Conservation (phyloP, 2,113 vertebrate genomes). For the Rhizomys pruinosus region DNA sequence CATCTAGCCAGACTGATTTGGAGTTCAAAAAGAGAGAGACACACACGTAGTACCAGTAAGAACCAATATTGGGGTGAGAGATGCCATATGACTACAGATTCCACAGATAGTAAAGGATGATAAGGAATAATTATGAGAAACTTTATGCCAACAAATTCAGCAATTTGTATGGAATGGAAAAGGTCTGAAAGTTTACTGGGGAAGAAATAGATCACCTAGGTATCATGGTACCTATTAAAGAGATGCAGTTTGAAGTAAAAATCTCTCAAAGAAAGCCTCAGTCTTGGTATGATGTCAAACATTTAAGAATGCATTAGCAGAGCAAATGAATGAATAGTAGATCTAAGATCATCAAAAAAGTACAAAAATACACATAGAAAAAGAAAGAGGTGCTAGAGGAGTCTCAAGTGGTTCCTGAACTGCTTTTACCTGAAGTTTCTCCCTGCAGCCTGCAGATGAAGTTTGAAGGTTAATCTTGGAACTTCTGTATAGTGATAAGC, state of each 20-base stretch:
- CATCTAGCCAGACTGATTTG: neutral
- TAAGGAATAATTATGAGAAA: neutral
- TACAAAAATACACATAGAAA: neutral
- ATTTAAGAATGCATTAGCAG: neutral
- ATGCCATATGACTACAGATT: neutral
- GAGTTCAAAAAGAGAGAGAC: neutral
- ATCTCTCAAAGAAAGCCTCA: slow-evolving; percentile 15
- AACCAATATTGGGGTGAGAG: slow-evolving; percentile 7
- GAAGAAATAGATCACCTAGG: neutral
- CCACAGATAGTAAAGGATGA: neutral
- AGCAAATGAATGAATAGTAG: neutral
- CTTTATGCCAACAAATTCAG: neutral
- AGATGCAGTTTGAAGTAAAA: slow-evolving; percentile 1
- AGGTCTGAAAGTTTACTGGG: neutral
- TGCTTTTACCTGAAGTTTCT: neutral
- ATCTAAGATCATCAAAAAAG: neutral
- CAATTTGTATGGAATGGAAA: neutral
- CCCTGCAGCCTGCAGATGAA: neutral
- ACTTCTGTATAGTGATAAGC: neutral
- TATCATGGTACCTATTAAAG: neutral
- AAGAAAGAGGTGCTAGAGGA: neutral
- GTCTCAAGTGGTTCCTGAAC: neutral
- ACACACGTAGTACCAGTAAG: neutral
- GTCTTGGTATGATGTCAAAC: neutral
- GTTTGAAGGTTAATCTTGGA: neutral